These are phyloP conservation scores for Caenorhabditis sulstoni DNA, from an alignment of 2,888 invertebrate species.

Conservation along the genomic window DNA sequence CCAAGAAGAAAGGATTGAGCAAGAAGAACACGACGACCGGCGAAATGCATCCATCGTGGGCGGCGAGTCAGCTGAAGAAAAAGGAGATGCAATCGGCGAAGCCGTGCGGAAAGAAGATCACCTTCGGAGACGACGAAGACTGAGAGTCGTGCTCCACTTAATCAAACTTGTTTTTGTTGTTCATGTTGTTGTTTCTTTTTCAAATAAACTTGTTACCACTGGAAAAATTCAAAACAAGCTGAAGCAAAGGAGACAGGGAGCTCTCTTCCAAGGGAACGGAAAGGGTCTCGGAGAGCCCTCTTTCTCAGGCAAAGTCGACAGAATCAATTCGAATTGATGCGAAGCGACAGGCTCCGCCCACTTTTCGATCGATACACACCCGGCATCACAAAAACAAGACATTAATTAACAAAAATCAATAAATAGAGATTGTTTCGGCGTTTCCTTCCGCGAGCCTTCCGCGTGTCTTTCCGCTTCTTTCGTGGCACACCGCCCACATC, in stretches of 20 bases:
- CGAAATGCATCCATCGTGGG: conserved; percentile 59
- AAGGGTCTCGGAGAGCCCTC: too few relatives aligned
- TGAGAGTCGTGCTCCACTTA: conserved; percentile 17
- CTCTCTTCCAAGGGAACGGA: too few relatives aligned
- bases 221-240: not conserved
- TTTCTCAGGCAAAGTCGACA: too few relatives aligned
- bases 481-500: not conserved
- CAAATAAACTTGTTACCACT: not conserved
- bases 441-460: not conserved
- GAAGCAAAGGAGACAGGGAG: not conserved
- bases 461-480: not conserved
- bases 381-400: too few relatives aligned
- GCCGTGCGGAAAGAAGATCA: conserved; percentile 58
- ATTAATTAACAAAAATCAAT: too few relatives aligned
- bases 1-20: conserved; percentile 39
- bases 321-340: too few relatives aligned
- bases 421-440: not conserved
- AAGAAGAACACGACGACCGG: conserved; percentile 28
- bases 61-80: conserved; percentile 48
- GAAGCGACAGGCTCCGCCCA: too few relatives aligned
- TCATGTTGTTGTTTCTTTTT: conserved; percentile 23
- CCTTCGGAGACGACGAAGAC: conserved; percentile 47
- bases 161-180: too few relatives aligned
- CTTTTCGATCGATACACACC: too few relatives aligned
- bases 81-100: conserved; percentile 47